These are phyloP conservation scores for Hycleus phaleratus DNA, from an alignment of 1,140 invertebrate species.

Conservation along the genomic window DNA sequence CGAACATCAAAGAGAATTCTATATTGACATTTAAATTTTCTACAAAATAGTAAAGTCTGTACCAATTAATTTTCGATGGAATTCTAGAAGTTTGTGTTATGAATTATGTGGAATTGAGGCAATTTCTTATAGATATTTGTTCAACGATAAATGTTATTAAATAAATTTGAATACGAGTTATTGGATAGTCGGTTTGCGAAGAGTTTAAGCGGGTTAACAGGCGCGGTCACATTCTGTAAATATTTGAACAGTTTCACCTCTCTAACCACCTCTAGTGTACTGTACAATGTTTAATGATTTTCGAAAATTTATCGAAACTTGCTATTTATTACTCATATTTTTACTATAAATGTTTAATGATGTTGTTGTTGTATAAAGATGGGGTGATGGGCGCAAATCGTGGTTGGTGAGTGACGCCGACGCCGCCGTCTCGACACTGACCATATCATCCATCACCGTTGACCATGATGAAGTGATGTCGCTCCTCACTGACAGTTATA, in stretches of 20 bases:
- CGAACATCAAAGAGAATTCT: no score
- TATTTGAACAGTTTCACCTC: conserved; percentile 28
- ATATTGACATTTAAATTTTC: no score
- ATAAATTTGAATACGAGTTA: conserved; percentile 31
- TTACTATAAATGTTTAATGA: no score
- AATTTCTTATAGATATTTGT: conserved; percentile 5
- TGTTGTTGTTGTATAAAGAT: not conserved
- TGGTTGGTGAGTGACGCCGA: not conserved
- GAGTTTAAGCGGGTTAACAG: conserved; percentile 19
- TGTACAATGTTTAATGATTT: conserved; percentile 19
- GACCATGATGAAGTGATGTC: conserved; percentile 17
- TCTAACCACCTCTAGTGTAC: conserved; percentile 35
- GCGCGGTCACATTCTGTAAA: conserved; percentile 30
- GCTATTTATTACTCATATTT: no score
- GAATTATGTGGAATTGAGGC: conserved; percentile 1
- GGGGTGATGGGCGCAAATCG: conserved; percentile 1
- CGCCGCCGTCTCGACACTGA: conserved; percentile 1
- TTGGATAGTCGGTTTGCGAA: conserved; percentile 23
- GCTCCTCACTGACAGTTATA: conserved; percentile 14
- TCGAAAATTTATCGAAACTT: no score
- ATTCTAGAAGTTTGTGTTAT: not conserved
- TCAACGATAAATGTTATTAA: conserved; percentile 18
- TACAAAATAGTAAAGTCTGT: no score
- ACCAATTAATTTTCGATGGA: no score
- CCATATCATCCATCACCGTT: conserved; percentile 12